Evolutionary conservation across 2,797 vertebrate genomes (phyloP).

Genomic region (Halcyon leucocephala): DNA sequence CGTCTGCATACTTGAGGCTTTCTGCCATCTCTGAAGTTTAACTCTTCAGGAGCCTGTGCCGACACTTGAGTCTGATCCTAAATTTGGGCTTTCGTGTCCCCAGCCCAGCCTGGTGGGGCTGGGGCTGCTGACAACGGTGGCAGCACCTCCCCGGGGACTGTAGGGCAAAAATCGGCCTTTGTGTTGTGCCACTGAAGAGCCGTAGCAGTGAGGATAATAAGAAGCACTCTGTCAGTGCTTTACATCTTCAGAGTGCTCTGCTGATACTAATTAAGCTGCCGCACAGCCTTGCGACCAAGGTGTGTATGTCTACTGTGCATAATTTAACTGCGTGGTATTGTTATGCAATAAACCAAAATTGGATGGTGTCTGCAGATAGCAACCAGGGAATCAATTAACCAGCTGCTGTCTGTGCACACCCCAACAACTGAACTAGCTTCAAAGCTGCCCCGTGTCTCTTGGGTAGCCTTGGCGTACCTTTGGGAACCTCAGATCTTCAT

Average conservation of each 20-base stretch:
- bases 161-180: neutral
- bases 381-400: neutral
- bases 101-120: neutral
- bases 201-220: neutral
- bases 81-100: neutral
- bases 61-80: neutral
- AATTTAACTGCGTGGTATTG: neutral
- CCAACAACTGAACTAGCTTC: neutral
- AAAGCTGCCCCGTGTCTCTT: neutral
- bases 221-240: neutral
- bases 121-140: neutral
- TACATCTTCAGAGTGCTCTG: neutral
- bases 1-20: conserved; percentile 6
- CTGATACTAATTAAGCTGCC: neutral
- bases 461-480: neutral
- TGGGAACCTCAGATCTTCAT: neutral
- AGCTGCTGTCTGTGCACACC: neutral
- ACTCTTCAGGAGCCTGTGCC: conserved; percentile 17
- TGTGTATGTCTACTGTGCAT: neutral
- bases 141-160: neutral
- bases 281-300: neutral
- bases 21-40: neutral
- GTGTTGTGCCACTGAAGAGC: neutral
- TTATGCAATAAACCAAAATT: neutral
- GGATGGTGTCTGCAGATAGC: neutral